Percentiles rank a stretch among this genome's conserved stretches.
Conservation (phyloP, 2,797 vertebrate genomes). For the Urosaurus nigricauda region DNA sequence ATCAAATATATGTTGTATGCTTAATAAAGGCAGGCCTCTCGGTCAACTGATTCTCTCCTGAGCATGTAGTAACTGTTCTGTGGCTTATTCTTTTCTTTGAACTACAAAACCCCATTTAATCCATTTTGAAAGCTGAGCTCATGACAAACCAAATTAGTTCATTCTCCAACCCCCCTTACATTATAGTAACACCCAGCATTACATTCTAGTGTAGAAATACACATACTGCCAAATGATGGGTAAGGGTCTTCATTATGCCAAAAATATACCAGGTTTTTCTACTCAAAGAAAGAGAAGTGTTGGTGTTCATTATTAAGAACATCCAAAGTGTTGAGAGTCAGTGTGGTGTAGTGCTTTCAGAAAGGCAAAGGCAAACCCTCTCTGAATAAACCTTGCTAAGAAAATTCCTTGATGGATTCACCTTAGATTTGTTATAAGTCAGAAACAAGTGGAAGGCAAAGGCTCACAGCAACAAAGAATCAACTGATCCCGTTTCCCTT, state of each 20-base stretch:
- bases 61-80: not conserved
- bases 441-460: too few species aligned
- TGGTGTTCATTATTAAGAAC: not conserved
- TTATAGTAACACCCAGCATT: not conserved
- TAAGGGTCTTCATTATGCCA: not conserved
- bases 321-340: not conserved
- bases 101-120: conserved; percentile 9
- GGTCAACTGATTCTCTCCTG: conserved; percentile 12
- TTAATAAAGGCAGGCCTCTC: conserved; percentile 8
- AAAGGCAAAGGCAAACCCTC: too few species aligned
- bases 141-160: not conserved
- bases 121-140: not conserved
- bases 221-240: not conserved
- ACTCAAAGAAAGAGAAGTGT: not conserved
- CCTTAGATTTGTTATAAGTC: too few species aligned
- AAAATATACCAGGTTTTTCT: not conserved
- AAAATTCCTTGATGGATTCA: too few species aligned
- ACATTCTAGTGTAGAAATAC: not conserved
- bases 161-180: not conserved
- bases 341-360: too few species aligned
- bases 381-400: too few species aligned
- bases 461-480: not conserved
- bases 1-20: not conserved
- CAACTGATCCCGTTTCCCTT: not conserved
- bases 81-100: not conserved